phyloP scores from a whole-genome alignment of 2,113 vertebrate species.

The Conger conger region DNA sequence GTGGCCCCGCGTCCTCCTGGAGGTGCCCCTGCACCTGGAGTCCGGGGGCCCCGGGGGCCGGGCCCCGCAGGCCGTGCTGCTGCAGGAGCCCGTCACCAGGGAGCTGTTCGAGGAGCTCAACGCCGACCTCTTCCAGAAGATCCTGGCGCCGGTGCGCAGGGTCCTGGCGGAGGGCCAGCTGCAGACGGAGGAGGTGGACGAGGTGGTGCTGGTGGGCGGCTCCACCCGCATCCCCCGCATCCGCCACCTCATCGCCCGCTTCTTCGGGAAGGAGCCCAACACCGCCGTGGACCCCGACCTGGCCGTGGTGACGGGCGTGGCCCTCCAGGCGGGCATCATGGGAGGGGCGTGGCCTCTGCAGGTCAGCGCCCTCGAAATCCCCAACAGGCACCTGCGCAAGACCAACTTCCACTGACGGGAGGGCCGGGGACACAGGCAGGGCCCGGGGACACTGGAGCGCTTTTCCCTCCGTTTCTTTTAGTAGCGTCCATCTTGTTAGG shows the following conservation, averaged over 20 bases:
- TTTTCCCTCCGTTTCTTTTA: not conserved
- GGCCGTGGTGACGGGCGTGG: conserved; percentile 90
- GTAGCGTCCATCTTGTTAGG: not conserved
- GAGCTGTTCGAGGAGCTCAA: conserved; percentile 87
- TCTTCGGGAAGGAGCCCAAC: conserved; percentile 93
- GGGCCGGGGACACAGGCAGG: too few species aligned
- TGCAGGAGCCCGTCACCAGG: conserved; percentile 75
- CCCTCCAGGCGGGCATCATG: conserved; percentile 94
- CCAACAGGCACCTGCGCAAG: conserved; percentile 89
- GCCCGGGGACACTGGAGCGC: too few species aligned
- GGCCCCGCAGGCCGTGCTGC: conserved; percentile 60
- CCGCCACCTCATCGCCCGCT: conserved; percentile 83
- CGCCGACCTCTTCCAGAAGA: conserved; percentile 92
- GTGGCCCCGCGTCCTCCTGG: conserved; percentile 62
- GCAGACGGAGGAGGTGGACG: conserved; percentile 82
- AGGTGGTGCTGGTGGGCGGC: conserved; percentile 92
- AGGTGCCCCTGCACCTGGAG: conserved; percentile 69
- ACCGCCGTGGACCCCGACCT: conserved; percentile 92
- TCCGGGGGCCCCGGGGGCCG: not conserved
- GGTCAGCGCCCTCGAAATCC: conserved; percentile 95
- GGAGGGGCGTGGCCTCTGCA: conserved; percentile 95
- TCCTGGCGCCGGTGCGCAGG: conserved; percentile 82
- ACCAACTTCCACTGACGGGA: conserved; percentile 84
- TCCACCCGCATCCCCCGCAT: conserved; percentile 94
- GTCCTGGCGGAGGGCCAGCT: conserved; percentile 85